These are phyloP conservation scores for Diorhabda elongata DNA, from an alignment of 1,140 invertebrate species.

Conservation along the genomic window DNA sequence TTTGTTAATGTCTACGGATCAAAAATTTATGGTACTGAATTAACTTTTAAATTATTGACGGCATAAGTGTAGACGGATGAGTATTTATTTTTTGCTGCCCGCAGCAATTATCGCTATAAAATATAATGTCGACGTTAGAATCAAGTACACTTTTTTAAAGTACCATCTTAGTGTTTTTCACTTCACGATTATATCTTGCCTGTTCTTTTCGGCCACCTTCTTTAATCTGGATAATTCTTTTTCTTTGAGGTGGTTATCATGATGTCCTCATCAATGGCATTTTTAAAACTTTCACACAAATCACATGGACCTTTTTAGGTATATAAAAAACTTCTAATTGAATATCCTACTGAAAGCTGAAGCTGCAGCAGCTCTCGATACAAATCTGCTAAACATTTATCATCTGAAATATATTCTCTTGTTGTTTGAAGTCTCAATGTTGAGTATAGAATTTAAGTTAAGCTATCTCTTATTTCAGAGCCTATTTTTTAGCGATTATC, in stretches of 20 bases:
- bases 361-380: conserved; percentile 23
- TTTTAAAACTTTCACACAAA: conserved; percentile 38
- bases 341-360: conserved; percentile 30
- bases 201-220: neutral
- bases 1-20: neutral
- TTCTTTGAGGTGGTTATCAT: neutral
- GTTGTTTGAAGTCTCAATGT: conserved; percentile 25
- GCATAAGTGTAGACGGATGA: no score
- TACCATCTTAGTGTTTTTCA: conserved; percentile 28
- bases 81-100: no score
- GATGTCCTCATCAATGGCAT: conserved; percentile 21
- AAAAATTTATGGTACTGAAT: neutral
- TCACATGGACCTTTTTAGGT: conserved; percentile 46
- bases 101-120: conserved; percentile 44
- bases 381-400: conserved; percentile 31
- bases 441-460: conserved; percentile 28
- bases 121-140: conserved; percentile 37
- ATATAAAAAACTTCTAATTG: conserved; percentile 32
- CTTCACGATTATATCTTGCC: conserved; percentile 9
- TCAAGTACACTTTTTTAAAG: neutral
- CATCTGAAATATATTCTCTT: conserved; percentile 18
- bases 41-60: neutral
- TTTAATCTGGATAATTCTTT: neutral
- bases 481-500: no score
- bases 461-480: no score